Evolutionary conservation across 2,888 invertebrate genomes (phyloP).

Genomic region (Lasiommata megera): DNA sequence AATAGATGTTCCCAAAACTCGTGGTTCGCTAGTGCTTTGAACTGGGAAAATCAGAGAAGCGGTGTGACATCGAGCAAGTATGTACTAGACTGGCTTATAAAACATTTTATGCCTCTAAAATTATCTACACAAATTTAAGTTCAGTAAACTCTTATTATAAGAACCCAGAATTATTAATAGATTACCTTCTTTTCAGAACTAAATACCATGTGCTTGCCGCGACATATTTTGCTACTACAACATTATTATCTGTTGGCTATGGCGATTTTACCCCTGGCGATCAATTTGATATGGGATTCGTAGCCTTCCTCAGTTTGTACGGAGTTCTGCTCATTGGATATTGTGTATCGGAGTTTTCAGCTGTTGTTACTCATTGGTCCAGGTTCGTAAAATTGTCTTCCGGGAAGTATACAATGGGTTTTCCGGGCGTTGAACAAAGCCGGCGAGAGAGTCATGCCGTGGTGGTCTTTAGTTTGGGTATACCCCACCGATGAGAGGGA

Average conservation of each 20-base stretch:
- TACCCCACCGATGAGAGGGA: too few species aligned
- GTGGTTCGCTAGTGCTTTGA: constrained; percentile 68
- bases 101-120: constrained; percentile 11
- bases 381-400: constrained; percentile 43
- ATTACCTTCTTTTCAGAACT: constrained; percentile 44
- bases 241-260: constrained; percentile 67
- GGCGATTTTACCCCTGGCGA: constrained; percentile 74
- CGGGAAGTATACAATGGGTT: too few species aligned
- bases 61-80: constrained; percentile 47
- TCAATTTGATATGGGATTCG: constrained; percentile 64
- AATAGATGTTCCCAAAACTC: constrained; percentile 69
- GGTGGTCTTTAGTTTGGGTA: too few species aligned
- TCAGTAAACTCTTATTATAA: constrained; percentile 22
- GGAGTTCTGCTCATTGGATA: constrained; percentile 74
- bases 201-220: constrained; percentile 60
- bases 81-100: constrained; percentile 25
- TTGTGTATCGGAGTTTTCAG: constrained; percentile 76
- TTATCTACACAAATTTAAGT: constrained; percentile 9
- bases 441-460: too few species aligned
- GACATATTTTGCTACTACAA: constrained; percentile 69
- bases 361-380: constrained; percentile 71
- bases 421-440: too few species aligned
- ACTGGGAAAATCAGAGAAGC: constrained; percentile 45
- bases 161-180: constrained; percentile 10
- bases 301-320: constrained; percentile 69